These are phyloP conservation scores for Edolisoma coerulescens DNA, from an alignment of 2,113 vertebrate species.

Conservation along the genomic window DNA sequence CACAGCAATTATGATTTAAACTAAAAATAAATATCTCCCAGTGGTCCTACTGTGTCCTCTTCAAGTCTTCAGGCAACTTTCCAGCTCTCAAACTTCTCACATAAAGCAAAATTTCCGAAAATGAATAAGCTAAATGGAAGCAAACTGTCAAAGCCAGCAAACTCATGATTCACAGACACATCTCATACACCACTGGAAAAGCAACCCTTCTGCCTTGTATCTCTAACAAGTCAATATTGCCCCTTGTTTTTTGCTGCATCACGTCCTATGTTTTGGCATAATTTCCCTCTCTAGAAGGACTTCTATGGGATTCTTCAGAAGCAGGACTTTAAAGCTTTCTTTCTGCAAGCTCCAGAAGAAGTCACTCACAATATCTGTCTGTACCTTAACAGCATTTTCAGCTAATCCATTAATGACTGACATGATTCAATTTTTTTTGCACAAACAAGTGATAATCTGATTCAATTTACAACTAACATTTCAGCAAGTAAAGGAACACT, in stretches of 20 bases:
- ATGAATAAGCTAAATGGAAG: background rate
- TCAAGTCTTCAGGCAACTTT: background rate
- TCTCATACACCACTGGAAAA: background rate
- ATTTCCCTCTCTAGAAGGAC: background rate
- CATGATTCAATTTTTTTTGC: background rate
- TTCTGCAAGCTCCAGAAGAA: background rate
- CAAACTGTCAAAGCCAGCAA: background rate
- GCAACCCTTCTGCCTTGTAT: background rate
- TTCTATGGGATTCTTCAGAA: background rate
- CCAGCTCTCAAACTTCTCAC: background rate
- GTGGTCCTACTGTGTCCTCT: background rate
- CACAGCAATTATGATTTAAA: fast-evolving
- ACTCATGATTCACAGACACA: background rate
- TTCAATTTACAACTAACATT: background rate
- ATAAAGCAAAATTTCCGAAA: background rate
- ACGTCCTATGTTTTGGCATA: background rate
- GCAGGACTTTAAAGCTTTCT: background rate
- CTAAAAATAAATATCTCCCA: background rate
- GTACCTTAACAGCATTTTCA: background rate
- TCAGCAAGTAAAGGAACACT: background rate
- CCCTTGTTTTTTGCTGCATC: background rate
- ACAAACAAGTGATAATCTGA: background rate
- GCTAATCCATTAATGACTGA: background rate
- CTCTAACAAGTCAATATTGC: background rate
- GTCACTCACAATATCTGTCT: background rate